Conservation (phyloP, 1,140 invertebrate species). For the Aphaenogaster rudis region DNA sequence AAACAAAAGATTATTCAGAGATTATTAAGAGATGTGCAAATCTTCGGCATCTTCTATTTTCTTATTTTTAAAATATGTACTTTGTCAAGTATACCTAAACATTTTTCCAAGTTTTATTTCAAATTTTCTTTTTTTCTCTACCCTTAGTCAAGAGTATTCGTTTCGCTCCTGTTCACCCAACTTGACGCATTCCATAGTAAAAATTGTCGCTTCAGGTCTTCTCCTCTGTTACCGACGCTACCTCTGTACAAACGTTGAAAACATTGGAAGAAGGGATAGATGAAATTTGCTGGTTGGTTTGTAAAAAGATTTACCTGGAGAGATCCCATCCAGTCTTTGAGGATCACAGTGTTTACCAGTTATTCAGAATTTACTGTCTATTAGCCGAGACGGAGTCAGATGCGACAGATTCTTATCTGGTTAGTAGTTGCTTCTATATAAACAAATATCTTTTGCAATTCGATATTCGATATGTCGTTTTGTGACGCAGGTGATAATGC, state of each 20-base stretch:
- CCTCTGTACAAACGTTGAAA: constrained; percentile 76
- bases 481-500: constrained; percentile 88
- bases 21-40: not conserved
- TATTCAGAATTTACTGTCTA: constrained; percentile 93
- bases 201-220: constrained; percentile 75
- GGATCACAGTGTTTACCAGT: constrained; percentile 90
- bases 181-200: not conserved
- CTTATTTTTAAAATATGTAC: not conserved
- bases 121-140: not conserved
- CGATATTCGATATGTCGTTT: not conserved
- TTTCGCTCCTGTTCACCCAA: not conserved
- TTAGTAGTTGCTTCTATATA: constrained; percentile 40
- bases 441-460: not conserved
- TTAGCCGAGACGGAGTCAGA: constrained; percentile 90
- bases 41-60: not conserved
- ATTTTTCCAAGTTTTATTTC: not conserved
- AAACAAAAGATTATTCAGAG: not conserved
- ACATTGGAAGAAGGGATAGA: constrained; percentile 84
- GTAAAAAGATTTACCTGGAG: constrained; percentile 89
- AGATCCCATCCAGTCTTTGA: constrained; percentile 88
- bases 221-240: constrained; percentile 81
- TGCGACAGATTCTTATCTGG: constrained; percentile 75
- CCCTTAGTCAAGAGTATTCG: not conserved
- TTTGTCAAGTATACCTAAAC: not conserved
- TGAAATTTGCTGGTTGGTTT: constrained; percentile 93